phyloP scores from a whole-genome alignment of 2,797 vertebrate genomes.

The Coranthus polyacanthus region DNA sequence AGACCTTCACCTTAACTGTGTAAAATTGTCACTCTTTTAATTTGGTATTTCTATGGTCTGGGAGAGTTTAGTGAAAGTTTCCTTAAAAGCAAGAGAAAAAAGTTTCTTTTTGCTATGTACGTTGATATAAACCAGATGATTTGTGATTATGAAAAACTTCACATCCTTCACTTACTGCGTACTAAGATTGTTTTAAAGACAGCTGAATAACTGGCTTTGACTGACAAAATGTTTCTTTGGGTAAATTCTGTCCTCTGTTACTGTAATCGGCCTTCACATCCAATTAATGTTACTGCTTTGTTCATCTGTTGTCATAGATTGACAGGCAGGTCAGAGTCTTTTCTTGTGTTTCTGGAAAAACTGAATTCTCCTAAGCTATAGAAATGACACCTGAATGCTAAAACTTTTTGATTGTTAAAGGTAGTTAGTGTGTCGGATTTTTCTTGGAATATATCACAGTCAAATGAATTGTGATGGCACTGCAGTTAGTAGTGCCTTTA shows the following conservation, averaged over 20 bases:
- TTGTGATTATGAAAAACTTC: slow-evolving; percentile 10
- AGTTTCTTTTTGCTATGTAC: too few species aligned
- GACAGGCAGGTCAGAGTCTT: slow-evolving; percentile 11
- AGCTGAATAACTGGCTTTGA: slow-evolving; percentile 29
- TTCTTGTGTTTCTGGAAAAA: slow-evolving; percentile 23
- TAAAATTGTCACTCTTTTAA: slow-evolving; percentile 72
- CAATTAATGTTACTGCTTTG: slow-evolving; percentile 10
- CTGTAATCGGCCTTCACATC: slow-evolving; percentile 27
- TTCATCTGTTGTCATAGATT: slow-evolving; percentile 22
- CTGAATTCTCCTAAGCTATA: slow-evolving; percentile 72
- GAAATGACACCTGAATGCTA: slow-evolving; percentile 70
- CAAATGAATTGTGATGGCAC: slow-evolving; percentile 55
- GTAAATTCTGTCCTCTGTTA: slow-evolving; percentile 23
- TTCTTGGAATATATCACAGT: slow-evolving; percentile 64
- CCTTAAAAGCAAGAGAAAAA: slow-evolving; percentile 1
- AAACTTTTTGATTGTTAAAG: slow-evolving; percentile 73
- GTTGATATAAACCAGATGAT: slow-evolving; percentile 1
- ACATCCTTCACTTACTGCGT: not conserved
- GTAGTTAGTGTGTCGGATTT: slow-evolving; percentile 69
- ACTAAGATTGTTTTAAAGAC: slow-evolving; percentile 15
- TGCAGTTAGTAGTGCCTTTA: slow-evolving; percentile 7
- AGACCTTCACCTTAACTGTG: slow-evolving; percentile 72
- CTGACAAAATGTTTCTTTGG: slow-evolving; percentile 4
- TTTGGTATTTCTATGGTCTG: slow-evolving; percentile 74
- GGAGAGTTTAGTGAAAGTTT: slow-evolving; percentile 67